Evolutionary conservation across 2,113 vertebrate genomes (phyloP), one percentile per base, ranked within the genome.

Genomic region (Gobio gobio): DNA sequence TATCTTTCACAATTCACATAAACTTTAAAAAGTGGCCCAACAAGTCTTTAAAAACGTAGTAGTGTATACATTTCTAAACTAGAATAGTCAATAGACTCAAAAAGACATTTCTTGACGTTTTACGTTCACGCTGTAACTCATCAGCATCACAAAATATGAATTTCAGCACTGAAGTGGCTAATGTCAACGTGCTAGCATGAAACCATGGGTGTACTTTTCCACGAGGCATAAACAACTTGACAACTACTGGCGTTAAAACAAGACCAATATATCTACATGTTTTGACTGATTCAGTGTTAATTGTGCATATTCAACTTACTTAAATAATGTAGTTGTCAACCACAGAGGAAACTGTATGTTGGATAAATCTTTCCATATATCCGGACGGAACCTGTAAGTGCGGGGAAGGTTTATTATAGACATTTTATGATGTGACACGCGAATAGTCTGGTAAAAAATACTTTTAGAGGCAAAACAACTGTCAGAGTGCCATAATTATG

Each of bases 351-450:
- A 24, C 18, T 16, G 13, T 40, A 14, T 78, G 76, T 58, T 36
- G 79, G 8, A 61, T 9, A 33, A 51, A 10, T n/a, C 4, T 58
- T 6, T 36, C 24, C 26, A 51, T 13, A 22, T 56, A 72, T 88
- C 85, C 85, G 49, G 22, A 26, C 1, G 85, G 87, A 88, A 88
- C 85, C 63, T 77, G 76, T 76, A 26, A 16, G 68, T 2, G 1
- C 14, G 26, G 4, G 0, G 2, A 7, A 49, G n/a, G 85, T 86
- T 14, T 82, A 54, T 33, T 24, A 61, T 24, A 64, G 70, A 84
- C 63, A 26, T 26, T 24, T 88, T 12, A 83, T 51, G 13, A 49
- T 58, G 83, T 64, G 54, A 73, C 86, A 58, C 83, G 5, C 10
- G 14, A 14, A 40, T 10, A 13, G 13, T n/a, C 61, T 40, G 20